These are phyloP conservation scores for Dynastes tityus DNA, from an alignment of 2,888 invertebrate species.

Conservation along the genomic window DNA sequence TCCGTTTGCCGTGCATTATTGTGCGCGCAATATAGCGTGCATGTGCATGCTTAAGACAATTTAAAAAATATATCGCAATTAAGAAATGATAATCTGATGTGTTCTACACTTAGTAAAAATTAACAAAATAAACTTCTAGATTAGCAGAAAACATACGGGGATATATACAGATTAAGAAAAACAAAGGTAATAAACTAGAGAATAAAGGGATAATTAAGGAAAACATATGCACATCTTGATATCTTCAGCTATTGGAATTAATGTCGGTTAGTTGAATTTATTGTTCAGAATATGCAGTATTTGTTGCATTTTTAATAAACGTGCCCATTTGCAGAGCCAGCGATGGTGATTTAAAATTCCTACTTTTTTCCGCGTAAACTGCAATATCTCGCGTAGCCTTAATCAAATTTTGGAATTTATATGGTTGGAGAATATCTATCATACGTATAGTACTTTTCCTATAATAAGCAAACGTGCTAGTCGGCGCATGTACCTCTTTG, in stretches of 20 bases:
- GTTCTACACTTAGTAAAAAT: no score
- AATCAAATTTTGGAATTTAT: no score
- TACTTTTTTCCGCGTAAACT: constrained; percentile 26
- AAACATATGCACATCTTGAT: not conserved
- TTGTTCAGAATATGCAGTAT: constrained; percentile 48
- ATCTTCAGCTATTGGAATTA: constrained; percentile 52
- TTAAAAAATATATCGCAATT: no score
- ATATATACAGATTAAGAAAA: no score
- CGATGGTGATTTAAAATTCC: constrained; percentile 42
- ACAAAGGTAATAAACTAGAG: no score
- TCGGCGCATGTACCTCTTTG: constrained; percentile 50
- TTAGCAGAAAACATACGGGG: no score
- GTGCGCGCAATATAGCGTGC: no score
- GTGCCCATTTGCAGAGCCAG: constrained; percentile 23
- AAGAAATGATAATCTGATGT: no score
- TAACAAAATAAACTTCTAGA: no score
- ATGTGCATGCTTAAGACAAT: no score
- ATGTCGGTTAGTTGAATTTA: constrained; percentile 52
- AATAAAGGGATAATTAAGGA: no score
- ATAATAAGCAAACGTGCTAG: constrained; percentile 45
- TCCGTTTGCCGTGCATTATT: no score
- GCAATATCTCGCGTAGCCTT: constrained; percentile 8
- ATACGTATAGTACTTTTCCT: not conserved
- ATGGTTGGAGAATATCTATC: constrained; percentile 27
- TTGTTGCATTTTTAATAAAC: constrained; percentile 44